Evolutionary conservation across 1,140 invertebrate genomes (phyloP).

Genomic region (Pseudomyrmex dendroicus): DNA sequence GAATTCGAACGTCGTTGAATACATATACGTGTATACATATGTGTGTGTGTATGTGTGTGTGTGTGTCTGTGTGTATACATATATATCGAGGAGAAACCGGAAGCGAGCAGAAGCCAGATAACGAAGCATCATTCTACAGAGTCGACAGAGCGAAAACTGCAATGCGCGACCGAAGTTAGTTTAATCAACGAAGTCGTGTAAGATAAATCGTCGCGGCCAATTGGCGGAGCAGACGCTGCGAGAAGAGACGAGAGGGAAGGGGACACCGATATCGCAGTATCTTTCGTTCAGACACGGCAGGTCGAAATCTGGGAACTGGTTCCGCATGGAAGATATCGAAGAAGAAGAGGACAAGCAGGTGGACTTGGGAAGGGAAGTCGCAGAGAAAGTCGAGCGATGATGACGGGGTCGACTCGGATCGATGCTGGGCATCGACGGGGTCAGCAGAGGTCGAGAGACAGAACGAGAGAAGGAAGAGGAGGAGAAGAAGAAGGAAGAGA

Average conservation of each 20-base stretch:
- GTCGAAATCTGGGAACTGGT: too few species aligned
- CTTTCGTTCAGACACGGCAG: too few species aligned
- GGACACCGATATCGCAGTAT: too few species aligned
- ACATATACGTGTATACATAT: not conserved
- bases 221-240: not conserved
- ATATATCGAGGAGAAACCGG: too few species aligned
- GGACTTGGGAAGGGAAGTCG: constrained; percentile 11
- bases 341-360: not conserved
- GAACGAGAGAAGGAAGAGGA: constrained; percentile 13
- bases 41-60: too few species aligned
- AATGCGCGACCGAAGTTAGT: not conserved
- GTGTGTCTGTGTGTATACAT: too few species aligned
- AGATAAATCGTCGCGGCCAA: constrained; percentile 21
- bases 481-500: not conserved
- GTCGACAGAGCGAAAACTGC: not conserved
- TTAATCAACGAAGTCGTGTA: not conserved
- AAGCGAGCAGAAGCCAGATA: not conserved
- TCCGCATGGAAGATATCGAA: too few species aligned
- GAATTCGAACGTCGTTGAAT: not conserved
- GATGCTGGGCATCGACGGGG: constrained; percentile 34
- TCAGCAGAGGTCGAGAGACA: constrained; percentile 16
- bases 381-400: not conserved
- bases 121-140: not conserved
- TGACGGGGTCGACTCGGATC: constrained; percentile 19
- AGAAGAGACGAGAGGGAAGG: not conserved